phyloP scores from a whole-genome alignment of 2,113 vertebrate species.

The Pollachius pollachius region DNA sequence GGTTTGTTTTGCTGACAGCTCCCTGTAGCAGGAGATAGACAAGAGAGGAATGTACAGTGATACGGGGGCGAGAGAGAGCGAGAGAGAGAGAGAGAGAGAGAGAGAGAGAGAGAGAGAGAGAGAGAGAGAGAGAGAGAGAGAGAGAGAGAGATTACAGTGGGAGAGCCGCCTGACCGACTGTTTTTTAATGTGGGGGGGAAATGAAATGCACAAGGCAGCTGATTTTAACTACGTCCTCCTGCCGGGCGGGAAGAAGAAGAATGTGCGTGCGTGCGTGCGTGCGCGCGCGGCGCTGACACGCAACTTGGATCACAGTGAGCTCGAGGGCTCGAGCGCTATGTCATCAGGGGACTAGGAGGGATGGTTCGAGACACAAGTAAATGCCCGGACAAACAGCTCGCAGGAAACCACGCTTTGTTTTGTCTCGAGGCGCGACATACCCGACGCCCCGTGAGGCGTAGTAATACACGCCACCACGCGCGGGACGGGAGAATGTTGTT shows the following conservation, averaged over 20 bases:
- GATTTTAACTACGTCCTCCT: slow-evolving; percentile 42
- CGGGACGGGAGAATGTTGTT: no score
- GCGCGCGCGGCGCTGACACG: slow-evolving; percentile 5
- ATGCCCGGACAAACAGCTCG: slow-evolving; percentile 58
- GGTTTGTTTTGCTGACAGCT: slow-evolving; percentile 68
- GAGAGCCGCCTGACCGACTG: slow-evolving; percentile 25
- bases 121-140: not conserved
- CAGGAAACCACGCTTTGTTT: slow-evolving; percentile 45
- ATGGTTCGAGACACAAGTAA: slow-evolving; percentile 38
- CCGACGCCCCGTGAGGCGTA: not conserved
- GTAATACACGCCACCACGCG: not conserved
- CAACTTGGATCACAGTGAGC: slow-evolving; percentile 33
- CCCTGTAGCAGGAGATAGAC: slow-evolving; percentile 46
- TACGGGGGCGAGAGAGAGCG: slow-evolving; percentile 2
- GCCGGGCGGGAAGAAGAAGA: slow-evolving; percentile 42
- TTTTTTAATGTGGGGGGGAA: slow-evolving; percentile 21
- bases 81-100: no score
- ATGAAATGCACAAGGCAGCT: slow-evolving; percentile 50
- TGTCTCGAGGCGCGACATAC: not conserved
- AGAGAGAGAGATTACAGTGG: not conserved
- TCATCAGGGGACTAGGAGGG: slow-evolving; percentile 55
- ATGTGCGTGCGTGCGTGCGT: no score
- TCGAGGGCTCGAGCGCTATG: slow-evolving; percentile 14
- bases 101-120: no score
- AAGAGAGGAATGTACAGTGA: slow-evolving; percentile 38